Percentiles rank a stretch among this genome's conserved stretches.
Evolutionary conservation across 2,888 invertebrate genomes (phyloP).

Genomic region (Drosophila atroscutellata): DNA sequence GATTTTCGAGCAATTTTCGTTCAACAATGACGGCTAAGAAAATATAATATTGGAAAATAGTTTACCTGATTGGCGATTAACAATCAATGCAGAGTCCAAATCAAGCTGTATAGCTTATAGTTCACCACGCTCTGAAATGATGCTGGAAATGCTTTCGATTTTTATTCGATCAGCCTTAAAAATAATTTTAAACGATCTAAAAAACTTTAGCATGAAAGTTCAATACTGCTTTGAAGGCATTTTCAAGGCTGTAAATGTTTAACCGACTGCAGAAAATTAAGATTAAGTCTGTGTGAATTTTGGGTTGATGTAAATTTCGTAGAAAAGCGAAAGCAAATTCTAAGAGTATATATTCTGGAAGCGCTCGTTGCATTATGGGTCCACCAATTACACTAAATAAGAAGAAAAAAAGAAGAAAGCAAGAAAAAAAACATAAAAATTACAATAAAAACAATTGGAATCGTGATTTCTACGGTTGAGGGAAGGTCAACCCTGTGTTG

Average conservation of each 20-base stretch:
- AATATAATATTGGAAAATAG: background rate
- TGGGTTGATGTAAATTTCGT: background rate
- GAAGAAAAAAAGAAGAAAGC: background rate
- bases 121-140: background rate
- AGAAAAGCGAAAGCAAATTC: background rate
- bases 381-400: background rate
- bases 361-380: background rate
- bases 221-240: background rate
- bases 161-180: background rate
- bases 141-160: background rate
- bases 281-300: background rate
- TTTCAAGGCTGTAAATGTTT: background rate
- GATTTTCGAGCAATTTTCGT: background rate
- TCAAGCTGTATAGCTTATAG: too few relatives aligned
- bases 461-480: conserved; percentile 41
- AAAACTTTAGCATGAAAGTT: background rate
- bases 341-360: background rate
- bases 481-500: conserved; percentile 64
- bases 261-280: background rate
- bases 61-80: background rate
- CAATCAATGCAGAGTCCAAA: background rate
- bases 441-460: conserved; percentile 45
- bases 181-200: background rate
- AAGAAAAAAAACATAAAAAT: conserved; percentile 38
- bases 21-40: background rate